Evolutionary conservation across 1,140 invertebrate genomes (phyloP), one percentile per base, ranked within the genome.

Genomic region (Aphidius ervi): DNA sequence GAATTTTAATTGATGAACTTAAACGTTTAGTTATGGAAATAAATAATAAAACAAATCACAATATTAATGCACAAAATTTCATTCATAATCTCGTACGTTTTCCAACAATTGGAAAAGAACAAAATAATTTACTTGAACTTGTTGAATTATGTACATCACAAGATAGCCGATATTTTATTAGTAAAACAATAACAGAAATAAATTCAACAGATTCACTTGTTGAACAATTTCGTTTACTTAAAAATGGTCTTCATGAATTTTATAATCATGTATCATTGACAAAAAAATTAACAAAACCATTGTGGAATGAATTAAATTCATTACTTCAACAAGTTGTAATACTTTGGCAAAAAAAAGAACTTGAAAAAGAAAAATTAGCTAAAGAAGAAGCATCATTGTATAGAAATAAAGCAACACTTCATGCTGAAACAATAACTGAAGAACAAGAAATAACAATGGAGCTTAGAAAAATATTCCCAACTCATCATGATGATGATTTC

Each of bases 361-460:
- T 86, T 56, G 83, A 86, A 49, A 83, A 84, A 31, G 83, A 87
- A 64, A 81, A 82, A 64, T 84, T 86, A 64, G 85, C 89, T 63
- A 81, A 83, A 43, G 89, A 93, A 67, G 86, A 92, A 58, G 88
- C 93, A 53, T 89, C 86, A 67, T 73, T 97, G 8, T 98, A 93
- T 77, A 85, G 88, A 59, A 91, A 87, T 41, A 93, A 90, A 54
- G 48, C 56, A 0, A 53, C 65, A 9, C 46, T 63, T 37, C 82
- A 84, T 68, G 84, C 83, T 54, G 82, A 85, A 63, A 80, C 81
- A 40, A 78, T 85, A 70, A 84, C 87, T 6, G 92, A 95, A 63
- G 92, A 95, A 48, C 85, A 91, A 63, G 83, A 86, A 60, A 84
- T 87, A 1, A 77, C 85, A 47, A 70, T 82, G 37, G 91, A 94